Base-by-base conservation (phyloP, 2,113 vertebrate genomes). In the Syngnathoides biaculeatus region DNA sequence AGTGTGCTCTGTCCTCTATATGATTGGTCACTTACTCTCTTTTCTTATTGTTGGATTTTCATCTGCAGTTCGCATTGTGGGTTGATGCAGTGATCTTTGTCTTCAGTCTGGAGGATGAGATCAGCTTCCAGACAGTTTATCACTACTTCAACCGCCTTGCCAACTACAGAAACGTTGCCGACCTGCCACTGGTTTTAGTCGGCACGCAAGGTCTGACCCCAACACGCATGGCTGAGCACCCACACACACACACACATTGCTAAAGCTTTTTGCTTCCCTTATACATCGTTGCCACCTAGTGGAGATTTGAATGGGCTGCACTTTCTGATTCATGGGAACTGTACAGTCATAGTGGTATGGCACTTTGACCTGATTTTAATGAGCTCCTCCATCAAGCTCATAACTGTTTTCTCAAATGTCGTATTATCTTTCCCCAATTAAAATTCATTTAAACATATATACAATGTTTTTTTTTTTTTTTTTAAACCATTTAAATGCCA, bases 1-100 rank as follows among this genome's bases (percentile, higher is more conserved):
- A n/a, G 57, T 59, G 10, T 2, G 8, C 8, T 39, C 30, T 2
- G 19, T n/a, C 9, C 19, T 4, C 1, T 3, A 43, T 24, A 42
- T 62, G 60, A 22, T 17, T 22, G 11, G 20, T 19, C 12, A 22
- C 11, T 60, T 38, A 14, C 43, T 43, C 40, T 11, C 59, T 14
- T 12, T 60, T 5, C 59, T 14, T 7, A 9, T 61, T 42, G 20
- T 3, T 39, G n/a, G 17, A 19, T 20, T 48, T 20, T 5, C 17
- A 40, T 50, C 9, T 42, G 5, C 81, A 99, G 97, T 99, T 99
- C 80, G 94, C 97, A 2, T 82, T 97, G 92, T 98, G 97, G 97
- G 95, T 98, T 80, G 97, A 99, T 20, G 97, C 97, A 0, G 96
- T 99, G 42, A 93, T 99, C 74, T 99, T 99, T 60, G 97, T 99